phyloP scores from a whole-genome alignment of 2,888 invertebrate genomes.

The Drosophila flavopinicola region DNA sequence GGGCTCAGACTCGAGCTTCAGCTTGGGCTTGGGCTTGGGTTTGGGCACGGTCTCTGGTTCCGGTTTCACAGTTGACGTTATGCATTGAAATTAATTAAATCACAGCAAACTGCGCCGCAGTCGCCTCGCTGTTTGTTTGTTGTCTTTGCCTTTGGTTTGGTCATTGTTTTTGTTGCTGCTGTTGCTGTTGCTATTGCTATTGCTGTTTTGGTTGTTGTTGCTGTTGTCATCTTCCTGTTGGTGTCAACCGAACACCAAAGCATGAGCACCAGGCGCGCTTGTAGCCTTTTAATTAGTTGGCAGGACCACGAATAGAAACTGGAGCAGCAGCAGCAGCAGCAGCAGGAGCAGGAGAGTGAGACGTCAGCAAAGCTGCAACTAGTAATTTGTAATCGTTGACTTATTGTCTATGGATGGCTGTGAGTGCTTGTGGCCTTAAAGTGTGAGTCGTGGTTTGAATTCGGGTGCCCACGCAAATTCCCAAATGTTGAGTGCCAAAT shows the following conservation, averaged over 20 bases:
- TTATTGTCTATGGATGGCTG: constrained; percentile 45
- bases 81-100: constrained; percentile 83
- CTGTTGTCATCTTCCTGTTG: constrained; percentile 29
- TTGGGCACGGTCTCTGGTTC: constrained; percentile 55
- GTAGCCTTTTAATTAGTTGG: constrained; percentile 76
- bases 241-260: constrained; percentile 62
- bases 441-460: neutral
- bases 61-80: constrained; percentile 78
- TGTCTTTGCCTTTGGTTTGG: constrained; percentile 35
- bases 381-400: constrained; percentile 70
- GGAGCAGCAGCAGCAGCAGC: constrained; percentile 14
- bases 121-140: constrained; percentile 39
- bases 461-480: neutral
- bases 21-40: constrained; percentile 7
- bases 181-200: constrained; percentile 6
- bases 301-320: constrained; percentile 34
- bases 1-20: neutral
- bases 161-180: constrained; percentile 31
- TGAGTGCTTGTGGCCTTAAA: constrained; percentile 2
- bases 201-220: constrained; percentile 27
- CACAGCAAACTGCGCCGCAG: constrained; percentile 69
- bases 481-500: no score
- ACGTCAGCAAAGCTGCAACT: constrained; percentile 34
- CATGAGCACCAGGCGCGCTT: constrained; percentile 49
- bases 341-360: constrained; percentile 16